Base-by-base conservation (phyloP, 2,113 vertebrate species). In the Antennarius striatus region DNA sequence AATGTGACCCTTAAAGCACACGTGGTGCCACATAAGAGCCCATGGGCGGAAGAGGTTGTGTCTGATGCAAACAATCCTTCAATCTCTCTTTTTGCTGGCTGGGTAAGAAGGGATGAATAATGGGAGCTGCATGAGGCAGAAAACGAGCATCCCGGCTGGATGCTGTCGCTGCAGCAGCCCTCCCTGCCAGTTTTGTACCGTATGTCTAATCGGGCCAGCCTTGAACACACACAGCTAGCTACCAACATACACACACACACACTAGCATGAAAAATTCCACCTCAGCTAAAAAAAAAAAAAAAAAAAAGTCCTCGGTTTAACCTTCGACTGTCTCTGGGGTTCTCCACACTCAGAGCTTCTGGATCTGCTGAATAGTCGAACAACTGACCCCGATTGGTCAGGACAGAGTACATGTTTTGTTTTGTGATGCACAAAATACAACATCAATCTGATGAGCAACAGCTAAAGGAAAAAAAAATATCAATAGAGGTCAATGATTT, bases 101-200 rank as follows among this genome's bases (percentile, higher is more conserved):
- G 32, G 54, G 14, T 29, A 56, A 68, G 73, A 68, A 47, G 62
- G 63, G 32, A 65, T 56, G 60, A 73, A 81, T 83, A 84, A 89
- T 86, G 74, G 73, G 50, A 75, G 65, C 17, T 54, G 73, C 42
- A 75, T 65, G 40, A 83, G 73, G 79, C 75, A 64, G 75, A 84
- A 84, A 84, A 82, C n/a, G 16, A 81, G 53, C 6, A 14, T 75
- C 50, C 12, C 12, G 10, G 53, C 15, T 30, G 65, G 51, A 48
- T 64, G 56, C 32, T 36, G 63, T 57, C 4, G 53, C 63, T 65
- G 59, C 75, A 63, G 53, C 62, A 61, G 65, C 50, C 50, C 62
- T 73, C n/a, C 22, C 63, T 75, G 71, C 58, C 52, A 53, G 63
- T 58, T 36, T 68, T 73, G 56, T 15, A 29, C 15, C 22, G 11